These are phyloP conservation scores for Pomatorhinus ruficollis DNA, from an alignment of 2,113 vertebrate species.

Conservation along the genomic window DNA sequence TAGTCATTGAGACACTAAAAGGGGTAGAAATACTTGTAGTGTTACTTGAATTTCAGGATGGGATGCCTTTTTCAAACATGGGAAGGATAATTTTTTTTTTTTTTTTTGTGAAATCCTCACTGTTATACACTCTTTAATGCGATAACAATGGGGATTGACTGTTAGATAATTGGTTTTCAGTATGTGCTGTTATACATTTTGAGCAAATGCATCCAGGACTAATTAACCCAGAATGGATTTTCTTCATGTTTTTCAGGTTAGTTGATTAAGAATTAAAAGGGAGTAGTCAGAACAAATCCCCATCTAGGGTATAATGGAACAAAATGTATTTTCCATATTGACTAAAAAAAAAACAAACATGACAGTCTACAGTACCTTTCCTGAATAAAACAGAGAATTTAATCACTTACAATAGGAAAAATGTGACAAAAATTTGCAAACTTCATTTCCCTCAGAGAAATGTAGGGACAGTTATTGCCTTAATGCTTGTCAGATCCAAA, in stretches of 20 bases:
- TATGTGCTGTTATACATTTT: background rate
- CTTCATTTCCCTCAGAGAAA: background rate
- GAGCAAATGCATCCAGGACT: background rate
- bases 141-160: background rate
- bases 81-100: background rate
- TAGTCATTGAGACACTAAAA: background rate
- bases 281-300: background rate
- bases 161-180: slow-evolving; percentile 2
- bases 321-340: background rate
- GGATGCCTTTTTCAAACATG: background rate
- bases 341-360: background rate
- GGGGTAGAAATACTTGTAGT: background rate
- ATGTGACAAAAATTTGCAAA: background rate
- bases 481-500: background rate
- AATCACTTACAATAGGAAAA: background rate
- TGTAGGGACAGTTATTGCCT: background rate
- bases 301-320: background rate
- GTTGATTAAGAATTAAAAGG: slow-evolving; percentile 13
- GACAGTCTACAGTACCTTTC: background rate
- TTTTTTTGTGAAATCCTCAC: background rate
- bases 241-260: background rate
- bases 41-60: background rate
- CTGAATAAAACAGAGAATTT: background rate
- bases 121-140: background rate
- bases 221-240: slow-evolving; percentile 15